A percentile compares a stretch with the other conserved stretches of the same genome.
Evolutionary conservation across 2,888 invertebrate species (phyloP).

Genomic region (Panopea generosa): DNA sequence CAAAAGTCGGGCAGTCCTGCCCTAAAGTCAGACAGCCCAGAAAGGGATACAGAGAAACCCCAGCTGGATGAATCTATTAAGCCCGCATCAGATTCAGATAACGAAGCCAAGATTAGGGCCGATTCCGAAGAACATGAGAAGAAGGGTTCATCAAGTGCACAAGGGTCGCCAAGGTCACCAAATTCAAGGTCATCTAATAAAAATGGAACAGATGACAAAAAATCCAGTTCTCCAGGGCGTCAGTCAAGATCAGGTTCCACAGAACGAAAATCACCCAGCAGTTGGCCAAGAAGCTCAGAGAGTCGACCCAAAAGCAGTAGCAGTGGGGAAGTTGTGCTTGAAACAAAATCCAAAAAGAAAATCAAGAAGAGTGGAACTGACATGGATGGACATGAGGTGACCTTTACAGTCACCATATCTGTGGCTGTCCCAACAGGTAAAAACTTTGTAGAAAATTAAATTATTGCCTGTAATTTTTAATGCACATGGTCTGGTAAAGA

Average conservation of each 20-base stretch:
- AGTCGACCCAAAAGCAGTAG: constrained; percentile 72
- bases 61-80: background rate
- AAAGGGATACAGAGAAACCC: background rate
- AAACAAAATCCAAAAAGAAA: constrained; percentile 69
- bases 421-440: constrained; percentile 81
- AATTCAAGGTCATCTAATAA: constrained; percentile 24
- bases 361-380: constrained; percentile 28
- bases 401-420: constrained; percentile 82
- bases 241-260: constrained; percentile 28
- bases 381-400: constrained; percentile 77
- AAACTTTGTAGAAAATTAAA: constrained; percentile 7
- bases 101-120: constrained; percentile 61
- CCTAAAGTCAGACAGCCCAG: no score
- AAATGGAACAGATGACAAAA: constrained; percentile 31
- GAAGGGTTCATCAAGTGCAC: constrained; percentile 8
- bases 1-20: no score
- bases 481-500: no score
- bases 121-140: constrained; percentile 65
- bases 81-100: constrained; percentile 50
- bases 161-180: constrained; percentile 23
- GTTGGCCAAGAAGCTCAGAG: constrained; percentile 52
- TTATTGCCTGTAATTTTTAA: no score
- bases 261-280: constrained; percentile 24
- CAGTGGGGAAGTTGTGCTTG: constrained; percentile 56
- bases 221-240: constrained; percentile 31